Evolutionary conservation across 2,113 vertebrate genomes (phyloP).

Genomic region (Cygnus atratus): DNA sequence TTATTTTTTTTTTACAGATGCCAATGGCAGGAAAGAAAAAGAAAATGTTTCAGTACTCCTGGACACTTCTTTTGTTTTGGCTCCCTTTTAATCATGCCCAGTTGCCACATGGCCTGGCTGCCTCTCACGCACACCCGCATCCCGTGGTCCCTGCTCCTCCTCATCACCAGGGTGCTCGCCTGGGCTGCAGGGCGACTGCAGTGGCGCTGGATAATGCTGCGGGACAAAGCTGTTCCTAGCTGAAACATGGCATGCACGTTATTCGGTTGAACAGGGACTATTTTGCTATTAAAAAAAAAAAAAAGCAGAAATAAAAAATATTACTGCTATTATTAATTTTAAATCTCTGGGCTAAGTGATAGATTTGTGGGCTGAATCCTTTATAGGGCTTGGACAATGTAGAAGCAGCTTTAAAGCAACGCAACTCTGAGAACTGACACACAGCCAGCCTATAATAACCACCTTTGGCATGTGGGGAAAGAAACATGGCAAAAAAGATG

Average conservation of each 20-base stretch:
- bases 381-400: neutral
- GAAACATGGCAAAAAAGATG: neutral
- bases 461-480: constrained; percentile 16
- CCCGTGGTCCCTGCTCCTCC: constrained; percentile 47
- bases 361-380: neutral
- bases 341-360: neutral
- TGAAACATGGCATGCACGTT: constrained; percentile 54
- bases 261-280: constrained; percentile 11
- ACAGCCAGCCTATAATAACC: neutral
- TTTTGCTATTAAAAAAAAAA: neutral
- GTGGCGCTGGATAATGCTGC: constrained; percentile 9
- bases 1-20: neutral
- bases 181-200: constrained; percentile 47
- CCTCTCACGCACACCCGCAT: neutral
- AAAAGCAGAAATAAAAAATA: too few species aligned
- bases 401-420: constrained; percentile 1
- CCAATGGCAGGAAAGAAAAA: constrained; percentile 15
- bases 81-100: constrained; percentile 1
- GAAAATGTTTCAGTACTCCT: neutral
- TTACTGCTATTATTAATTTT: neutral
- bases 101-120: constrained; percentile 8
- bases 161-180: constrained; percentile 42
- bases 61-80: constrained; percentile 33
- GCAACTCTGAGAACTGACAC: neutral
- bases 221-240: constrained; percentile 34